These are phyloP conservation scores for Acanthosepion pharaonis DNA, from an alignment of 2,888 invertebrate genomes.

Conservation along the genomic window DNA sequence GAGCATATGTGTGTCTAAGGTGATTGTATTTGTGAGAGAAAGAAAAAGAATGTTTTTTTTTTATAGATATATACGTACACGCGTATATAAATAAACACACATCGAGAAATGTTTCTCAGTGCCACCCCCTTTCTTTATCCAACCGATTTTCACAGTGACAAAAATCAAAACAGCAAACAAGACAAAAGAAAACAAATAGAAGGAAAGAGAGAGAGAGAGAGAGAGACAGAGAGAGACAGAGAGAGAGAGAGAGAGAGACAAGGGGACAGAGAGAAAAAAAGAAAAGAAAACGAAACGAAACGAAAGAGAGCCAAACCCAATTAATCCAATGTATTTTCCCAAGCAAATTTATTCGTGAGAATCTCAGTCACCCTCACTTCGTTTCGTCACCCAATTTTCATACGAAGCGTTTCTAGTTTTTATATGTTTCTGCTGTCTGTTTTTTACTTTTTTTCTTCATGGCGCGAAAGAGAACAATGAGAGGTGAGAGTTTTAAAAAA, in stretches of 20 bases:
- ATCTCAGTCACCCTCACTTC: background rate
- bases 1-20: too few species aligned
- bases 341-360: slow-evolving; percentile 10
- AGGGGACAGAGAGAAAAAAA: background rate
- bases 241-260: background rate
- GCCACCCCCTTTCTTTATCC: too few species aligned
- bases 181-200: too few species aligned
- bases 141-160: too few species aligned
- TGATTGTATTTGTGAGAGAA: too few species aligned
- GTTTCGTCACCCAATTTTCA: background rate
- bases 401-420: background rate
- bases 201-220: too few species aligned
- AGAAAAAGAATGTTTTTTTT: too few species aligned
- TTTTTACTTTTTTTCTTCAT: background rate
- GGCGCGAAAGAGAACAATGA: slow-evolving; percentile 33
- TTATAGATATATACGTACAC: too few species aligned
- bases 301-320: background rate
- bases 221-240: background rate
- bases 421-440: background rate
- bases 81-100: too few species aligned
- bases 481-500: background rate
- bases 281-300: background rate
- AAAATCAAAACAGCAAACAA: too few species aligned
- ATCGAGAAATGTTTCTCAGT: too few species aligned
- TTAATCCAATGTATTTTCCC: background rate